Conservation (phyloP, 2,797 vertebrate species). For the Phalanger gymnotis region DNA sequence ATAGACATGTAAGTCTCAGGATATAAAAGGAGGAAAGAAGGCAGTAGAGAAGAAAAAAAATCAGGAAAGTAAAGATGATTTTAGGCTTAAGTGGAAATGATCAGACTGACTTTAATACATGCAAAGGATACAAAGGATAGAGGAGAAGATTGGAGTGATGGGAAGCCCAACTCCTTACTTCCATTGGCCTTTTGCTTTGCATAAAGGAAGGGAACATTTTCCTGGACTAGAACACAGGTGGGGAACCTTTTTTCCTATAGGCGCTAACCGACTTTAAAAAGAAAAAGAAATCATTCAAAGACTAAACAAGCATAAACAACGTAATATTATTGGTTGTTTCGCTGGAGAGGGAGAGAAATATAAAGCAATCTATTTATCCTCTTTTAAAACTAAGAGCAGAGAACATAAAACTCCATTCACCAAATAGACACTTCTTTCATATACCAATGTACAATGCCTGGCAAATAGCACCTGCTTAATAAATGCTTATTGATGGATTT, state of each 20-base stretch:
- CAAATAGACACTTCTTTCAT: background rate
- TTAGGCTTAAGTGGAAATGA: slow-evolving; percentile 76
- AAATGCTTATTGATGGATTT: background rate
- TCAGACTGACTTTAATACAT: slow-evolving; percentile 76
- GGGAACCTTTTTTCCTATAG: background rate
- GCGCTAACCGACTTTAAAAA: slow-evolving; percentile 16
- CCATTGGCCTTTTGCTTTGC: slow-evolving; percentile 61
- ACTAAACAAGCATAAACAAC: slow-evolving; percentile 58
- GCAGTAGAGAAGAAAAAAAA: slow-evolving; percentile 66
- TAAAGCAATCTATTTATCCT: slow-evolving; percentile 50
- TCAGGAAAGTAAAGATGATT: slow-evolving; percentile 76
- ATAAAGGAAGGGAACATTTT: slow-evolving; percentile 53
- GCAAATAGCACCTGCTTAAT: background rate
- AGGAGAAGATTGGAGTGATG: slow-evolving; percentile 64
- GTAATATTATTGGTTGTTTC: slow-evolving; percentile 62
- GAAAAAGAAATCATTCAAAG: slow-evolving; percentile 64
- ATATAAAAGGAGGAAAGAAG: slow-evolving; percentile 66
- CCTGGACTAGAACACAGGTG: slow-evolving; percentile 43
- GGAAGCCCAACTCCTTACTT: slow-evolving; percentile 59
- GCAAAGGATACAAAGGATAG: slow-evolving; percentile 78
- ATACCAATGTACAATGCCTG: background rate
- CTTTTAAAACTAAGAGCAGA: slow-evolving; percentile 56
- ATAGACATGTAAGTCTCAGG: slow-evolving; percentile 56
- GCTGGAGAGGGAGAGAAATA: slow-evolving; percentile 60
- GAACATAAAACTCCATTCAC: slow-evolving; percentile 33